Base-by-base conservation (phyloP, 2,113 vertebrate species). In the Oenanthe oenanthe region DNA sequence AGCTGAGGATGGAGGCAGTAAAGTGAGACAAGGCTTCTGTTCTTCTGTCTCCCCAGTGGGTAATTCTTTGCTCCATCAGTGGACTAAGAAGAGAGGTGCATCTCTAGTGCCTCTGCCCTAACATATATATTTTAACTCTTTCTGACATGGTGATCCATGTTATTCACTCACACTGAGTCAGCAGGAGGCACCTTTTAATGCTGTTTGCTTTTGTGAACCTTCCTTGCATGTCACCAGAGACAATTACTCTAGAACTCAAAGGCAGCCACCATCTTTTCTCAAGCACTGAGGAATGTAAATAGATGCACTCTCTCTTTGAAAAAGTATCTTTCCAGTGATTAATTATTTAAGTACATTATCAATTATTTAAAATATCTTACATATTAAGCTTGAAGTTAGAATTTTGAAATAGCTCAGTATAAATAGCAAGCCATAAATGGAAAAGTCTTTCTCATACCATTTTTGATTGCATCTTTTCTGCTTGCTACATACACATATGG, bases 281-380 rank as follows among this genome's bases (percentile, higher is more conserved):
- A 85, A 76, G 65, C 68, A 74, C 36, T 67, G 6, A 50, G 40
- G 82, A 96, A 96, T 85, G 88, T 91, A 92, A 96, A 75, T 78
- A 96, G 58, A 79, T 68, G 70, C 76, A 95, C 36, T 3, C 15
- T 56, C 32, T 82, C 74, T 61, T 58, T 89, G 75, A 90, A 88
- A 92, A 86, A 87, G 20, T 56, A 75, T 88, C 66, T 91, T 93
- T 88, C 79, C 31, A 89, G 51, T 81, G 72, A 96, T 96, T 78
- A 95, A 96, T 96, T 96, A 96, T 97, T 97, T 87, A 97, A 82
- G 65, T 43, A 47, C 24, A 22, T 71, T 81, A 93, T 97, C 24
- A 96, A 96, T 96, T 96, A 97, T 97, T 97, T 85, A 96, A 95
- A 90, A 92, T 79, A 88, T 38, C 82, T 92, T 90, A 89, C 70